Evolutionary conservation across 2,113 vertebrate genomes (phyloP).

Genomic region (Hirundichthys speculiger): DNA sequence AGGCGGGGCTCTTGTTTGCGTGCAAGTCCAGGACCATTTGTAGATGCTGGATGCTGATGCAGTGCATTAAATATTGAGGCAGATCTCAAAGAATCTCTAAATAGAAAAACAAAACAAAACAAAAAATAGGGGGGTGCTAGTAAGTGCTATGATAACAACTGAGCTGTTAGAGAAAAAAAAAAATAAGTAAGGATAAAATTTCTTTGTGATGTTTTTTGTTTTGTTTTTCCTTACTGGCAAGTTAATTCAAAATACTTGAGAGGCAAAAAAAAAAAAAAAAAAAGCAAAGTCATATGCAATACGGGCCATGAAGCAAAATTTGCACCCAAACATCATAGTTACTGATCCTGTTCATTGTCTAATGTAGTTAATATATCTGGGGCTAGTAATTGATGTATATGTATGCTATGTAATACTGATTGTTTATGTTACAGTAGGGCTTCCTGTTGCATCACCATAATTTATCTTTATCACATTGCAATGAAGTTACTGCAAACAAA

Average conservation of each 20-base stretch:
- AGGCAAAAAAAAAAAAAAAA: not conserved
- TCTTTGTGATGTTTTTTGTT: slow-evolving; percentile 3
- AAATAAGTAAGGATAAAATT: no score
- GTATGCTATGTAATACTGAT: slow-evolving; percentile 2
- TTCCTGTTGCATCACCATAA: slow-evolving; percentile 3
- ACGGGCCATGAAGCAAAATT: slow-evolving; percentile 2
- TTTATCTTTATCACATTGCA: slow-evolving; percentile 15
- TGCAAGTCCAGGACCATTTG: slow-evolving; percentile 77
- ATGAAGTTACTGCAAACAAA: slow-evolving; percentile 23
- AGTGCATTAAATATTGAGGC: slow-evolving; percentile 82
- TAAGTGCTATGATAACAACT: slow-evolving; percentile 34
- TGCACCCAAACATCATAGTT: not conserved
- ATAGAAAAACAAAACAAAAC: slow-evolving; percentile 70
- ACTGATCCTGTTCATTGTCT: slow-evolving; percentile 24
- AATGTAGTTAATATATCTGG: slow-evolving; percentile 7
- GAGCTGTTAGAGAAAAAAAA: slow-evolving; percentile 23
- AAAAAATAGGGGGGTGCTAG: slow-evolving; percentile 40
- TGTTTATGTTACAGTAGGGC: slow-evolving; percentile 13
- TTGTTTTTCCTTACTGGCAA: slow-evolving; percentile 8
- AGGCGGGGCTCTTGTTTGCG: slow-evolving; percentile 75
- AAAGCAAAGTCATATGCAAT: not conserved
- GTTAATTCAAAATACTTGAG: not conserved
- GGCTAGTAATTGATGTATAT: slow-evolving; percentile 7
- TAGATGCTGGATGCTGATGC: slow-evolving; percentile 81
- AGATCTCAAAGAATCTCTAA: slow-evolving; percentile 72